Percentiles rank a stretch among this genome's conserved stretches.
Evolutionary conservation across 2,797 vertebrate genomes (phyloP).

Genomic region (Anniella stebbinsi): DNA sequence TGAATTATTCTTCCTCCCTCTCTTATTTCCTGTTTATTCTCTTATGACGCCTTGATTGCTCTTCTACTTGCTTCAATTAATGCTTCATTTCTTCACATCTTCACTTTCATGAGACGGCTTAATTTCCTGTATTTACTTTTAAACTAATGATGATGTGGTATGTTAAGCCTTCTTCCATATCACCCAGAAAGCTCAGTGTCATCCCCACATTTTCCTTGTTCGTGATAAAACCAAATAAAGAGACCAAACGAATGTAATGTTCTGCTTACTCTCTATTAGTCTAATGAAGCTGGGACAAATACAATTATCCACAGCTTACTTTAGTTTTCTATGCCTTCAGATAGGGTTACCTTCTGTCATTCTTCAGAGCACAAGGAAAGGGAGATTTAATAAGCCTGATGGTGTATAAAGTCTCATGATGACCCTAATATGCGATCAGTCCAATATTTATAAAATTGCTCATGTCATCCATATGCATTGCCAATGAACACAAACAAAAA

Average conservation of each 20-base stretch:
- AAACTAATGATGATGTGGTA: conserved; percentile 46
- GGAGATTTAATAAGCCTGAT: conserved; percentile 6
- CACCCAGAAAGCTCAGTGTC: background rate
- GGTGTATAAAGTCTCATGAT: background rate
- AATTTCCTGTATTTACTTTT: conserved; percentile 63
- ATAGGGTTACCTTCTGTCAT: background rate
- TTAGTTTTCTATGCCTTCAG: conserved; percentile 28
- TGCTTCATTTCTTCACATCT: conserved; percentile 43
- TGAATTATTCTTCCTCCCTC: conserved; percentile 52
- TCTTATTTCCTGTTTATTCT: conserved; percentile 44
- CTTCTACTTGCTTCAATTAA: conserved; percentile 54
- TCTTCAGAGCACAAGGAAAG: conserved; percentile 33
- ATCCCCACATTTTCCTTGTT: background rate
- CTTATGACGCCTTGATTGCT: conserved; percentile 61
- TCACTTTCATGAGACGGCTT: conserved; percentile 53
- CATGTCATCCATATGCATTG: background rate
- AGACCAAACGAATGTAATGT: conserved; percentile 18
- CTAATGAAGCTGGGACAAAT: conserved; percentile 27
- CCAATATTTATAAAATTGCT: background rate
- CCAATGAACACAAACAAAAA: conserved; percentile 18
- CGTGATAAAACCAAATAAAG: conserved; percentile 20
- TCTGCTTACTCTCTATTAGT: conserved; percentile 40
- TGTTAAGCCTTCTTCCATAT: conserved; percentile 40
- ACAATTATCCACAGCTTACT: conserved; percentile 17
- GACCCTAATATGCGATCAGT: conserved; percentile 8